Evolutionary conservation across 1,140 invertebrate genomes (phyloP).

Genomic region (Dryas iulia): DNA sequence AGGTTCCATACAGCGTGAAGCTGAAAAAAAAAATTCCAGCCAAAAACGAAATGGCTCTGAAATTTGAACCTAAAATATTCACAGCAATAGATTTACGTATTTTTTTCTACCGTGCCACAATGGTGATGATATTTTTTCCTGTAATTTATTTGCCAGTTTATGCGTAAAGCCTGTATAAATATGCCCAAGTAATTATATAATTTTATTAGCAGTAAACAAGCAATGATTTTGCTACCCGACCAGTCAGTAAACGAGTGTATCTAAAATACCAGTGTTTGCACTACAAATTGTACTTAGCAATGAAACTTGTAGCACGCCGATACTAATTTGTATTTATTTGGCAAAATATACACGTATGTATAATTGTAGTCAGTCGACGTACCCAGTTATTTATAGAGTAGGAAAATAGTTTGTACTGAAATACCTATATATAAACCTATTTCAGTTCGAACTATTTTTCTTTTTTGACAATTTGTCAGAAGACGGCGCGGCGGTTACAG

Average conservation of each 20-base stretch:
- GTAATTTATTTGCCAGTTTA: not conserved
- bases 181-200: not conserved
- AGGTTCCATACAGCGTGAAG: too few relatives aligned
- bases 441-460: too few relatives aligned
- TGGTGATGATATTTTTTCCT: not conserved
- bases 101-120: not conserved
- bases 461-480: too few relatives aligned
- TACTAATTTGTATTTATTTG: slow-evolving; percentile 66
- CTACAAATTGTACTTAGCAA: slow-evolving; percentile 59
- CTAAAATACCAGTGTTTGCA: slow-evolving; percentile 60
- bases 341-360: slow-evolving; percentile 60
- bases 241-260: slow-evolving; percentile 36
- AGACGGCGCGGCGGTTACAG: too few relatives aligned
- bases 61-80: too few relatives aligned
- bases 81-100: not conserved
- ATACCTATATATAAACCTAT: too few relatives aligned
- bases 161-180: too few relatives aligned
- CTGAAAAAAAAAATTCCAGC: too few relatives aligned
- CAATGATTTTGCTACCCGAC: slow-evolving; percentile 6
- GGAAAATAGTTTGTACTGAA: not conserved
- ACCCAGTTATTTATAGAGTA: not conserved
- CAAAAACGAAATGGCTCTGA: too few relatives aligned
- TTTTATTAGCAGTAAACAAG: not conserved
- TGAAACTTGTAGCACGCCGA: slow-evolving; percentile 54
- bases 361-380: slow-evolving; percentile 48